These are phyloP conservation scores for Sporophila hypoxantha DNA, from an alignment of 2,113 vertebrate species.

Conservation along the genomic window DNA sequence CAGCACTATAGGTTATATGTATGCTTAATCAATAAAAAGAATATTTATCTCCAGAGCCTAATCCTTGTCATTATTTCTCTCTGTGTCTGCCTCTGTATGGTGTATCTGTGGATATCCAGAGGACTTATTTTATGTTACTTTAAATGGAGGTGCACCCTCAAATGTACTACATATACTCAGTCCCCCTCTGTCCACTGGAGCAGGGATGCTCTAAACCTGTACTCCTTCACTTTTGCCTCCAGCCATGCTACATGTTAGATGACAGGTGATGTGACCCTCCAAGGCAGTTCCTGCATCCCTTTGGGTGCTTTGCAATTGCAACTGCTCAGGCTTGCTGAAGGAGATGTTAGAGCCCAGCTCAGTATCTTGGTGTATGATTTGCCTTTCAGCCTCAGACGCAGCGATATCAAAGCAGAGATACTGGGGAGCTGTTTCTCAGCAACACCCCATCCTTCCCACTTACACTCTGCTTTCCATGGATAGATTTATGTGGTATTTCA, in stretches of 20 bases:
- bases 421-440: slow-evolving; percentile 36
- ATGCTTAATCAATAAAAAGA: not conserved
- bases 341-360: not conserved
- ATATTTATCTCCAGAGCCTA: not conserved
- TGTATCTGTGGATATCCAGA: not conserved
- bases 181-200: not conserved
- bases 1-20: not conserved
- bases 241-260: not conserved
- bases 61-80: not conserved
- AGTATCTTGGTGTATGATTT: not conserved
- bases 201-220: not conserved
- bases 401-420: not conserved
- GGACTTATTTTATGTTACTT: not conserved
- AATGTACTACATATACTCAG: not conserved
- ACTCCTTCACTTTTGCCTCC: not conserved
- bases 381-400: not conserved
- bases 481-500: slow-evolving; percentile 41
- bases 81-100: not conserved
- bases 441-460: slow-evolving; percentile 40
- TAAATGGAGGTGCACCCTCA: not conserved
- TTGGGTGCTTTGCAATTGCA: not conserved
- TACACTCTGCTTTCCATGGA: slow-evolving; percentile 23
- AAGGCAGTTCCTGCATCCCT: not conserved
- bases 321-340: not conserved
- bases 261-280: not conserved